A percentile compares a stretch with the other conserved stretches of the same genome.
Evolutionary conservation across 2,888 invertebrate species (phyloP).

Genomic region (Allygus modestus): DNA sequence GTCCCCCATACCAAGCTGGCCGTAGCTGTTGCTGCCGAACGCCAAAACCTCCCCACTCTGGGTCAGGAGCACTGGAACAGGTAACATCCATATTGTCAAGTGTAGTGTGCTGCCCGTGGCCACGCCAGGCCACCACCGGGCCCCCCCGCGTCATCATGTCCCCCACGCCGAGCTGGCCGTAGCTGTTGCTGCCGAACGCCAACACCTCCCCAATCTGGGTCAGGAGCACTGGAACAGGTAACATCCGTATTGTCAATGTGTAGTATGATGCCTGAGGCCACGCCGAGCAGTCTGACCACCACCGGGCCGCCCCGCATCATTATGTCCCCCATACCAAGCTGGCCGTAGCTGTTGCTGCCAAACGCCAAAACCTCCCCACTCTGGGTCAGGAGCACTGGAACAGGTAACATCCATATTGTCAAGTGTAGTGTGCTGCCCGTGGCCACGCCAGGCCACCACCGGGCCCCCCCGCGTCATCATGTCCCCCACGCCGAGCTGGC

Average conservation of each 20-base stretch:
- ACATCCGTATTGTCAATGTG: no score
- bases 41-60: slow-evolving; percentile 92
- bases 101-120: no score
- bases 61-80: slow-evolving; percentile 82
- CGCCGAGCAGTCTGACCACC: slow-evolving; percentile 85
- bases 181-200: slow-evolving; percentile 97
- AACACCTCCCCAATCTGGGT: slow-evolving; percentile 90
- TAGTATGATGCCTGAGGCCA: slow-evolving; percentile 87
- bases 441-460: slow-evolving; percentile 84
- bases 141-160: slow-evolving; percentile 88
- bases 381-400: no score
- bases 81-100: no score
- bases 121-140: slow-evolving; percentile 85
- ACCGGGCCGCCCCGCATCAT: slow-evolving; percentile 87
- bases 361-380: no score
- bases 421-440: slow-evolving; percentile 90
- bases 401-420: no score
- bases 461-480: slow-evolving; percentile 86
- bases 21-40: slow-evolving; percentile 97
- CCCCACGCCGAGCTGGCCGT: slow-evolving; percentile 95
- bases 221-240: slow-evolving; percentile 80
- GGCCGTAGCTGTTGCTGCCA: no score
- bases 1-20: slow-evolving; percentile 96
- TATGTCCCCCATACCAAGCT: slow-evolving; percentile 94
- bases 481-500: slow-evolving; percentile 96